These are phyloP conservation scores for Teleogryllus occipitalis DNA, from an alignment of 1,140 invertebrate species.

Conservation along the genomic window DNA sequence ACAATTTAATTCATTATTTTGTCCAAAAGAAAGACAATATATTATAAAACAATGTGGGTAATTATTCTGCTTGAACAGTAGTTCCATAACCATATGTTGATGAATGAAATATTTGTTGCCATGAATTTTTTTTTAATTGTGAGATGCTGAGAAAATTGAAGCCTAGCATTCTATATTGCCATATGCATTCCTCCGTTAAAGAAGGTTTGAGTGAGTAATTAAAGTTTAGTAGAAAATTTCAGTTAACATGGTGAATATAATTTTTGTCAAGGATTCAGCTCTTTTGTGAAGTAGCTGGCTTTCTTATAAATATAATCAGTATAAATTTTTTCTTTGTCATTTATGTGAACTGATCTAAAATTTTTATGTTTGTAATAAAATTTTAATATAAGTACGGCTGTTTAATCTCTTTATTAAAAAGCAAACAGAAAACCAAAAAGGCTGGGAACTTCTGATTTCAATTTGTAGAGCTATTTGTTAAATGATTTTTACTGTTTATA, in stretches of 20 bases:
- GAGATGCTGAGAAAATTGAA: neutral
- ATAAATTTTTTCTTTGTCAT: neutral
- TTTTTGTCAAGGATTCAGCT: neutral
- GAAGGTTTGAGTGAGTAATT: neutral
- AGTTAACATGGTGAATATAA: neutral
- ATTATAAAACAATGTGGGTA: neutral
- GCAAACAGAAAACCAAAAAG: no score
- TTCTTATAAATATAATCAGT: neutral
- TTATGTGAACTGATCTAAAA: no score
- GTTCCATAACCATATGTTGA: no score
- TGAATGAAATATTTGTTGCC: neutral
- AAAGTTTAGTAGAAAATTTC: neutral
- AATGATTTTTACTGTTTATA: no score
- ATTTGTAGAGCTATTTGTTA: no score
- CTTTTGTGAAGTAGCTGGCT: neutral
- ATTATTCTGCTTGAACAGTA: neutral
- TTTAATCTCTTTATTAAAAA: no score
- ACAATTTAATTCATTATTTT: neutral
- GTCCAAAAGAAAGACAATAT: neutral
- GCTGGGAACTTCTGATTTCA: no score
- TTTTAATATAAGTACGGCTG: no score
- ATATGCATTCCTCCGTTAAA: neutral
- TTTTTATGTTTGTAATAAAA: no score
- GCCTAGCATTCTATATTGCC: neutral
- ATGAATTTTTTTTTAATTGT: neutral